phyloP scores from a whole-genome alignment of 2,797 vertebrate genomes.

The Balearica regulorum region DNA sequence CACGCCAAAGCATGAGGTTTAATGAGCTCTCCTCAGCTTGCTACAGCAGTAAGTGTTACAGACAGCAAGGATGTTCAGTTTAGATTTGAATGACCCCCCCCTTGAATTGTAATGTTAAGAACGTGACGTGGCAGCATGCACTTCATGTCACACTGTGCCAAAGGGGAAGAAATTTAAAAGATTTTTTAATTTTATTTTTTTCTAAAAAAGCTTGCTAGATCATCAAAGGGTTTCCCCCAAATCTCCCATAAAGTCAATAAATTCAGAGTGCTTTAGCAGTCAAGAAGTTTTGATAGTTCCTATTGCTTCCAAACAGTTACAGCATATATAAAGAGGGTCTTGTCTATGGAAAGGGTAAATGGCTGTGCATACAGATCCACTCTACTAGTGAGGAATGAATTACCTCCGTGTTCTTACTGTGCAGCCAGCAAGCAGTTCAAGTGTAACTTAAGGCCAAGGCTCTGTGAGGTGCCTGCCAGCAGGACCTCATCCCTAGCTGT shows the following conservation, averaged over 20 bases:
- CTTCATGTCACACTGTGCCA: neutral
- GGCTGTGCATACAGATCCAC: neutral
- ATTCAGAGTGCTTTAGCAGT: neutral
- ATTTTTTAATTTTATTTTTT: neutral
- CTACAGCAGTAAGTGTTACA: neutral
- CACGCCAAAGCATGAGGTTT: neutral
- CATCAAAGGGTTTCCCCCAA: neutral
- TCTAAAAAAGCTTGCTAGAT: neutral
- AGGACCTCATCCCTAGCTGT: neutral
- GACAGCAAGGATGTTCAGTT: neutral
- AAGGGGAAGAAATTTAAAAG: neutral
- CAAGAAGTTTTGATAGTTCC: neutral
- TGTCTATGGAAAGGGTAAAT: neutral
- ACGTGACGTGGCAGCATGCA: neutral
- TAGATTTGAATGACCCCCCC: neutral
- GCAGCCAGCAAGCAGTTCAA: neutral
- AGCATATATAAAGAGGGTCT: neutral
- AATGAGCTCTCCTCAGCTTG: neutral
- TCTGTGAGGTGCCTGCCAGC: neutral
- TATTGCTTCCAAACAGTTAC: neutral
- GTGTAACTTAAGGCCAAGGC: neutral
- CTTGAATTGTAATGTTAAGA: neutral
- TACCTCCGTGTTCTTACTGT: neutral
- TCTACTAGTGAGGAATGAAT: neutral
- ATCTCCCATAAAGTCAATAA: neutral